A percentile compares a stretch with the other conserved stretches of the same genome.
phyloP scores from a whole-genome alignment of 1,140 invertebrate genomes.

The Microvelia longipes region DNA sequence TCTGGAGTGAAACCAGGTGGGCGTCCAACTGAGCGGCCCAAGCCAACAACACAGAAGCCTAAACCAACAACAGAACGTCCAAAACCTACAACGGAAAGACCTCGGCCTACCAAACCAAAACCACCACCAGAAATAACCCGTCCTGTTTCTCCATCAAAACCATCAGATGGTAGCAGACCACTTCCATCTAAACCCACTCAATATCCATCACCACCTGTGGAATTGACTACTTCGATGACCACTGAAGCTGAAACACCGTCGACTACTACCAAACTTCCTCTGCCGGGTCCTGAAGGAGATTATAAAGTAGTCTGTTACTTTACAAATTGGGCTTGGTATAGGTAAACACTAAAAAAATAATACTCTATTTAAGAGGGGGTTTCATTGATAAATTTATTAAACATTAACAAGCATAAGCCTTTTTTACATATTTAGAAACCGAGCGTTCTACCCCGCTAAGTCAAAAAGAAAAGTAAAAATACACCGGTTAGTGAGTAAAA shows the following conservation, averaged over 20 bases:
- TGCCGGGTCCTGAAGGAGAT: slow-evolving; percentile 21
- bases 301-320: slow-evolving; percentile 53
- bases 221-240: neutral
- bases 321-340: slow-evolving; percentile 54
- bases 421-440: no score
- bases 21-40: slow-evolving; percentile 12
- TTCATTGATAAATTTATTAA: no score
- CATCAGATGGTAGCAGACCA: neutral
- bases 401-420: no score
- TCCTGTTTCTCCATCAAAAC: neutral
- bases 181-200: neutral
- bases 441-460: no score
- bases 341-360: slow-evolving; percentile 22
- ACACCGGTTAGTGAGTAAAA: no score
- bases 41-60: slow-evolving; percentile 3
- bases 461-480: no score
- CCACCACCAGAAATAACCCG: neutral
- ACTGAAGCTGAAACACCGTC: neutral
- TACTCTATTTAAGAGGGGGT: no score
- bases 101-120: slow-evolving; percentile 2
- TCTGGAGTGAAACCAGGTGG: neutral
- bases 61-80: slow-evolving; percentile 15
- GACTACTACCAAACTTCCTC: slow-evolving; percentile 4
- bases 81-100: slow-evolving; percentile 5
- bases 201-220: neutral